Percentiles rank a stretch among this genome's conserved stretches.
Evolutionary conservation across 2,888 invertebrate genomes (phyloP).

Genomic region (Drosophila borborema): DNA sequence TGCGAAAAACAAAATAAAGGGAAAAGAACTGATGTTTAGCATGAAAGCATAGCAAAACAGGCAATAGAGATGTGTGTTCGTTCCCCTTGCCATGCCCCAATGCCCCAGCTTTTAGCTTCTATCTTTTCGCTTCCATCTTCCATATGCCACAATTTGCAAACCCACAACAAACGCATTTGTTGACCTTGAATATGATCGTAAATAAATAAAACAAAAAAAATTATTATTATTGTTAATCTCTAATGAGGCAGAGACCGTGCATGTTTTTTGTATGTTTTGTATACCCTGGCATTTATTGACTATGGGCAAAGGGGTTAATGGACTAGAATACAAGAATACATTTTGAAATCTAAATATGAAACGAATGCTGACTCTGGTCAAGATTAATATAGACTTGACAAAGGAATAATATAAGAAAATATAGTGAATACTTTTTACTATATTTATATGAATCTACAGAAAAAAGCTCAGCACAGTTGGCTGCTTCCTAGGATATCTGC

Average conservation of each 20-base stretch:
- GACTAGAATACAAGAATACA: not conserved
- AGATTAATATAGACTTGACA: no score
- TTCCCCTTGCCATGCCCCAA: not conserved
- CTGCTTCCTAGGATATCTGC: not conserved
- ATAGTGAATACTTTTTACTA: no score
- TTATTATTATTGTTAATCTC: constrained; percentile 62
- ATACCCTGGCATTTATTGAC: constrained; percentile 2
- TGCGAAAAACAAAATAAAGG: constrained; percentile 10
- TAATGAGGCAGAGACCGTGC: constrained; percentile 62
- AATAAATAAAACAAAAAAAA: constrained; percentile 59
- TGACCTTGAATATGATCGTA: constrained; percentile 67
- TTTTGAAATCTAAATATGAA: no score
- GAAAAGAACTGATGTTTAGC: constrained; percentile 36
- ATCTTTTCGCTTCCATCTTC: constrained; percentile 4
- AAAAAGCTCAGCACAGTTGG: not conserved
- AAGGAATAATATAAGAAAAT: not conserved
- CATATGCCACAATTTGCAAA: constrained; percentile 4
- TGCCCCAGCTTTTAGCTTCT: not conserved
- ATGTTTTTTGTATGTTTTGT: constrained; percentile 39
- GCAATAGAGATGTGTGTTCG: constrained; percentile 8
- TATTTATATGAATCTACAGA: not conserved
- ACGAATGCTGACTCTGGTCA: no score
- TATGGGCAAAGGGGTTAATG: not conserved
- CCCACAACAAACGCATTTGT: constrained; percentile 63
- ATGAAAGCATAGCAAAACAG: constrained; percentile 30